Evolutionary conservation across 2,888 invertebrate species (phyloP), one percentile per base, ranked within the genome.

Genomic region (Orthosia gothica): DNA sequence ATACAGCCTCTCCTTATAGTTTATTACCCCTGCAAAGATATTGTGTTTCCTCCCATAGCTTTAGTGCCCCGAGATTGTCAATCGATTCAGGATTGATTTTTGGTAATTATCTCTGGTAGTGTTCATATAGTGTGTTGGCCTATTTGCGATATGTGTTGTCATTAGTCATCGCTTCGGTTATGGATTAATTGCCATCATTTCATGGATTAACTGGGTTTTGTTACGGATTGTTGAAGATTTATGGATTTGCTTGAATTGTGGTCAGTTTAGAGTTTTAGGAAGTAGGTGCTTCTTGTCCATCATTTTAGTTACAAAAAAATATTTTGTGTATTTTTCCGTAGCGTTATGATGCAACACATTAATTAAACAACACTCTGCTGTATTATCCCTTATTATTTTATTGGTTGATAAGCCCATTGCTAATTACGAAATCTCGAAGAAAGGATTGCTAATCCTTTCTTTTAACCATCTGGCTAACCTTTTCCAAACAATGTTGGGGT

Each of bases 41-140:
- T 82, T 83, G 70, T 83, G 79, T 81, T 72, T 69, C 76, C 54
- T 40, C 63, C 76, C 63, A 61, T 63, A 64, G 76, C 62, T 71
- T 71, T 71, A 59, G 68, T 23, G n/a, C 45, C 59, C 50, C 64
- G 16, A 84, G 81, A 76, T 82, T 76, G 82, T 70, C 82, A 84
- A 76, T 82, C 64, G 76, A n/a, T n/a, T 7, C 12, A 57, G 32
- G 73, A 82, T 82, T 82, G 82, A 82, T 82, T 82, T 73, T 68
- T n/a, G 64, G 76, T 81, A 81, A 82, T 82, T 82, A 82, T 74
- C 82, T 68, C 65, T 64, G 32, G 54, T 57, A 69, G 40, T 64
- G 64, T 67, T 63, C 54, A 68, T 76, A 57, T 47, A 62, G 50
- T 58, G 57, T 61, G 67, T 73, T 55, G 52, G 70, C 52, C 32